These are phyloP conservation scores for Petromus typicus DNA, from an alignment of 2,113 vertebrate species.

Conservation along the genomic window DNA sequence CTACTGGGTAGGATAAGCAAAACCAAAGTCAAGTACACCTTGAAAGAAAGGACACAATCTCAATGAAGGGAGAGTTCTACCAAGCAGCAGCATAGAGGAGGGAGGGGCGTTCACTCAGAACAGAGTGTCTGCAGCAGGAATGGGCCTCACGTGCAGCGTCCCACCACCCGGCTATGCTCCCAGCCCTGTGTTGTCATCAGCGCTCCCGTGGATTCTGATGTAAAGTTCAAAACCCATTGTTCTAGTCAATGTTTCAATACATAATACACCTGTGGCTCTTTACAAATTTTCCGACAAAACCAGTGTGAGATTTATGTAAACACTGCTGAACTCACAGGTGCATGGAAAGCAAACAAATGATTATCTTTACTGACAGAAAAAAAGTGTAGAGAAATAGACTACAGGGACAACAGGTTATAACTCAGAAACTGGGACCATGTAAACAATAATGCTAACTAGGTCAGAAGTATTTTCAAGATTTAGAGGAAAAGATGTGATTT, in stretches of 20 bases:
- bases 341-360: slow-evolving; percentile 23
- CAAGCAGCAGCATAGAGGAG: background rate
- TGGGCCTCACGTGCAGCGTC: background rate
- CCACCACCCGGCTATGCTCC: background rate
- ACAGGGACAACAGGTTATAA: background rate
- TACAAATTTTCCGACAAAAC: background rate
- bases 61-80: background rate
- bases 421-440: background rate
- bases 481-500: background rate
- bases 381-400: background rate
- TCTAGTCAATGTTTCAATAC: background rate
- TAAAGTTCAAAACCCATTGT: background rate
- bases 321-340: slow-evolving; percentile 42
- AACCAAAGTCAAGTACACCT: background rate
- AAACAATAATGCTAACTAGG: background rate
- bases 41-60: background rate
- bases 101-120: background rate
- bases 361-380: slow-evolving; percentile 36
- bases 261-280: slow-evolving; percentile 68
- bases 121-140: background rate
- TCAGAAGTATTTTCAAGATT: background rate
- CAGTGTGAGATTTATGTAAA: slow-evolving; percentile 41
- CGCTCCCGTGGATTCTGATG: background rate
- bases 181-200: background rate
- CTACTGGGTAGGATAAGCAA: background rate